phyloP scores from a whole-genome alignment of 1,140 invertebrate genomes.

The Kradibia gibbosae region DNA sequence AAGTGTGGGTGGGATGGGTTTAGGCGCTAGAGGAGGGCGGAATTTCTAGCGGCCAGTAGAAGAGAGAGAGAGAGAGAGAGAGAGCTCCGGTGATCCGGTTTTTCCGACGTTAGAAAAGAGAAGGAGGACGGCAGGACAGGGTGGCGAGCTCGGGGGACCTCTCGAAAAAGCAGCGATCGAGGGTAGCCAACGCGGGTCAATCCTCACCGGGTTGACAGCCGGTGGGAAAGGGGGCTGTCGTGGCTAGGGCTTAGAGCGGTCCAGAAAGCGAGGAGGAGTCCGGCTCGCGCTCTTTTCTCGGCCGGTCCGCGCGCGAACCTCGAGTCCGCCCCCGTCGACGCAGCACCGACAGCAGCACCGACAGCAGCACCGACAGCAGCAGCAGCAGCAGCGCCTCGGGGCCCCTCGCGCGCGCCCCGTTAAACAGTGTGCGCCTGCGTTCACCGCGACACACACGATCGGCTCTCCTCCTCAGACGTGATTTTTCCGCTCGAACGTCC shows the following conservation, averaged over 20 bases:
- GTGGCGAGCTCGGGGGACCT: background rate
- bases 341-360: background rate
- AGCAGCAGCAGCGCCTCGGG: constrained; percentile 16
- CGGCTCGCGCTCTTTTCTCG: background rate
- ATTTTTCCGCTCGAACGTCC: background rate
- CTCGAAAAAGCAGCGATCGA: background rate
- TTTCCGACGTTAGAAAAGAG: background rate
- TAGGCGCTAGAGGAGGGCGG: too few species aligned
- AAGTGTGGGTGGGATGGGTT: too few species aligned
- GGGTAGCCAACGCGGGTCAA: too few species aligned
- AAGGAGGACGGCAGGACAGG: background rate
- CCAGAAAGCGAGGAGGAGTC: background rate
- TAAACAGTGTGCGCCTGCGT: constrained; percentile 17
- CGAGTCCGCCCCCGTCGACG: constrained; percentile 12
- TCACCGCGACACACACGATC: background rate
- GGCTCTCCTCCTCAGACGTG: background rate
- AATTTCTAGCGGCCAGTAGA: too few species aligned
- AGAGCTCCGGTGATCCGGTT: background rate
- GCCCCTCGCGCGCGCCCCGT: background rate
- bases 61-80: too few species aligned
- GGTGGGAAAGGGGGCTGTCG: too few species aligned
- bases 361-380: background rate
- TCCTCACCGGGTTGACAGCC: too few species aligned
- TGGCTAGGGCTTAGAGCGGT: too few species aligned
- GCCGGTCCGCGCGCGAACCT: background rate